Evolutionary conservation across 2,888 invertebrate genomes (phyloP).

Genomic region (Drosophila longiperda): DNA sequence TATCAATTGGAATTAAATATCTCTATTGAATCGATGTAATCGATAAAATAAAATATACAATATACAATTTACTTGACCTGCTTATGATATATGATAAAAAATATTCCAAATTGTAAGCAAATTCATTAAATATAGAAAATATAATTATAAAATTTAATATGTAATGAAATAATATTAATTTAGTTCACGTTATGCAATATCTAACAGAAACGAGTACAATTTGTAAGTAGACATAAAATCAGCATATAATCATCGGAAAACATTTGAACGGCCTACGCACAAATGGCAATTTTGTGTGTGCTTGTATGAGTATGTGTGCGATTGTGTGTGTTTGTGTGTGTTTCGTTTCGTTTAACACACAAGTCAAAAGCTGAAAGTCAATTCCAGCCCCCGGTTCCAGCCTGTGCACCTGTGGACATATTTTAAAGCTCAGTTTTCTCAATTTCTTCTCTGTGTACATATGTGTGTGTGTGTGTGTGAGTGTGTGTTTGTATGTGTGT

Average conservation of each 20-base stretch:
- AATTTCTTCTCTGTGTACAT: constrained; percentile 10
- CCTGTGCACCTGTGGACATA: constrained; percentile 72
- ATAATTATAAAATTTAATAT: not conserved
- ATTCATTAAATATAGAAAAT: not conserved
- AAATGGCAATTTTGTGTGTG: constrained; percentile 39
- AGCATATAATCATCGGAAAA: constrained; percentile 1
- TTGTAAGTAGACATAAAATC: not conserved
- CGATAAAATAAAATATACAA: not conserved
- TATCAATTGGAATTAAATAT: not conserved
- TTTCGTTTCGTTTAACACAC: constrained; percentile 57
- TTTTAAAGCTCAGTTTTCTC: constrained; percentile 64
- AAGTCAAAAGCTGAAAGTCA: constrained; percentile 77
- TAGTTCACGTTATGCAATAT: not conserved
- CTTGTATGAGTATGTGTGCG: constrained; percentile 35
- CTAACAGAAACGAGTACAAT: not conserved
- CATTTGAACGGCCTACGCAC: constrained; percentile 28
- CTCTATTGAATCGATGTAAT: not conserved
- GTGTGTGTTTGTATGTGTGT: constrained; percentile 6
- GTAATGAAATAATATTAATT: not conserved
- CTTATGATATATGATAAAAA: not conserved
- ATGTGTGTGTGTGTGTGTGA: constrained; percentile 6
- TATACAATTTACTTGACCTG: not conserved
- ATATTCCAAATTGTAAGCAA: not conserved
- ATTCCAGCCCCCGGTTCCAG: constrained; percentile 61
- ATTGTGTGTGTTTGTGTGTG: constrained; percentile 27